These are phyloP conservation scores for Xestobium rufovillosum DNA, from an alignment of 2,888 invertebrate genomes.

Conservation along the genomic window DNA sequence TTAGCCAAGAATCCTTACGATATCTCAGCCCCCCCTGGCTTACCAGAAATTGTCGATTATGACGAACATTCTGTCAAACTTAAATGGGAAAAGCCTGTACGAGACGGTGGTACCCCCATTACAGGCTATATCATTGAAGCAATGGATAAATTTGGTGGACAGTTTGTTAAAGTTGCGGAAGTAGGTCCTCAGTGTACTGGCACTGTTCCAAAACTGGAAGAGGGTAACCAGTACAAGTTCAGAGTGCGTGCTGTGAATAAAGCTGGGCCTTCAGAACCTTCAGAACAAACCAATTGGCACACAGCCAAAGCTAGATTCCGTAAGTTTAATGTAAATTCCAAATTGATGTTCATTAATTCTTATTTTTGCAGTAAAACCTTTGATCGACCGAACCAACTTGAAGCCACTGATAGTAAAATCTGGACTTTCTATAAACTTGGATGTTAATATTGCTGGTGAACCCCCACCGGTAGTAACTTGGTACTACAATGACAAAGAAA, in stretches of 20 bases:
- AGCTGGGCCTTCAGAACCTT: constrained; percentile 88
- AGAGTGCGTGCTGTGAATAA: constrained; percentile 90
- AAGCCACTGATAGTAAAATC: constrained; percentile 79
- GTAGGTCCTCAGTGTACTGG: constrained; percentile 80
- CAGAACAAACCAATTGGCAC: constrained; percentile 87
- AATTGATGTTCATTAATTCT: constrained; percentile 11
- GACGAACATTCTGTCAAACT: constrained; percentile 84
- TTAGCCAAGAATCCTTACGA: constrained; percentile 98
- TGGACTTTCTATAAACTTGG: constrained; percentile 78
- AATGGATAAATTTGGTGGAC: constrained; percentile 79
- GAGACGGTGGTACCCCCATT: constrained; percentile 90
- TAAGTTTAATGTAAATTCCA: constrained; percentile 47
- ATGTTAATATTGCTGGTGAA: constrained; percentile 86
- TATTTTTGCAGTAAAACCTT: constrained; percentile 72
- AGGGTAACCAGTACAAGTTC: constrained; percentile 95
- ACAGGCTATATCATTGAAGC: constrained; percentile 89
- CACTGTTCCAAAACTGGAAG: constrained; percentile 81
- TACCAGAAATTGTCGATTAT: constrained; percentile 86
- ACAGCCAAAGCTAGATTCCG: constrained; percentile 81
- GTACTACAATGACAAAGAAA: constrained; percentile 67
- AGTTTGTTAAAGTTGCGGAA: constrained; percentile 79
- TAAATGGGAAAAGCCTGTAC: constrained; percentile 84
- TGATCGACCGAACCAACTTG: constrained; percentile 85
- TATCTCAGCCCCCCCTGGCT: constrained; percentile 77
- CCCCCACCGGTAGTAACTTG: constrained; percentile 90